Evolutionary conservation across 1,140 invertebrate genomes (phyloP).

Genomic region (Diprion similis): DNA sequence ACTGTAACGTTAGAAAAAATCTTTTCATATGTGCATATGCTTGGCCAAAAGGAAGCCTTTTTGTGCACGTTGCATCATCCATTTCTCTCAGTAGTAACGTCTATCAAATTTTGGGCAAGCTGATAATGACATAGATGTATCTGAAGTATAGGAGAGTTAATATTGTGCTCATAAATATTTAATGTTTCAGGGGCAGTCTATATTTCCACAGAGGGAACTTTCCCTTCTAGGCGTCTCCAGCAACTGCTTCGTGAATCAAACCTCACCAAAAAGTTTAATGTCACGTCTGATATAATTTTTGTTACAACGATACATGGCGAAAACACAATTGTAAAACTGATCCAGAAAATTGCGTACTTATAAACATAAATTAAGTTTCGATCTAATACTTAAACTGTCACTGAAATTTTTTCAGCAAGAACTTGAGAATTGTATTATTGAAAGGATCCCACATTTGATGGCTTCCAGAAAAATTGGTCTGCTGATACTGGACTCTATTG

Average conservation of each 20-base stretch:
- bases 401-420: slow-evolving; percentile 57
- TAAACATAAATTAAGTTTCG: too few species aligned
- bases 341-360: too few species aligned
- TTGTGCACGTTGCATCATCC: too few species aligned
- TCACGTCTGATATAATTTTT: slow-evolving; percentile 63
- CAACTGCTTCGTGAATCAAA: slow-evolving; percentile 55
- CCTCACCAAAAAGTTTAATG: slow-evolving; percentile 42
- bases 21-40: slow-evolving; percentile 15
- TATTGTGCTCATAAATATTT: neutral
- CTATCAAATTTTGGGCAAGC: slow-evolving; percentile 5
- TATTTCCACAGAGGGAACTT: slow-evolving; percentile 78
- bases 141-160: slow-evolving; percentile 8
- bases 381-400: too few species aligned
- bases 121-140: too few species aligned
- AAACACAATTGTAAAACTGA: too few species aligned
- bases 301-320: slow-evolving; percentile 57
- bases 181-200: slow-evolving; percentile 69
- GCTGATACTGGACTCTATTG: slow-evolving; percentile 79
- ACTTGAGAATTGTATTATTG: slow-evolving; percentile 65
- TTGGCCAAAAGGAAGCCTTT: too few species aligned
- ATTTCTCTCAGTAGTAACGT: slow-evolving; percentile 5
- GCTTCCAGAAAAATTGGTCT: slow-evolving; percentile 66
- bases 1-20: slow-evolving; percentile 15
- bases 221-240: slow-evolving; percentile 74
- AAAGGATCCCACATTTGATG: slow-evolving; percentile 62